Conservation (phyloP, 2,797 vertebrate species). For the Alosa sapidissima region DNA sequence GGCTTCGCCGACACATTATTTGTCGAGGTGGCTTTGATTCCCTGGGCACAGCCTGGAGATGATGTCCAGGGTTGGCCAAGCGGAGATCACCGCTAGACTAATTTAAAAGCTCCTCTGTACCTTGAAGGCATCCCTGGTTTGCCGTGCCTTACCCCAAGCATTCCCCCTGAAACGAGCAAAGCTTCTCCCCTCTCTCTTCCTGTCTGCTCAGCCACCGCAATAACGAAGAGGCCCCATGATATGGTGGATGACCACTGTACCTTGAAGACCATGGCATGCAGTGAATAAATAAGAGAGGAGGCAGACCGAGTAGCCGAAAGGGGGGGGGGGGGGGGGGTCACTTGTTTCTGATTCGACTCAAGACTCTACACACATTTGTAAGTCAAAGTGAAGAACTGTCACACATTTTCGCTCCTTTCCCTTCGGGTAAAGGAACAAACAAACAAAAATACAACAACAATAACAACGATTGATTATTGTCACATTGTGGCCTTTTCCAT, state of each 20-base stretch:
- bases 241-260: not conserved
- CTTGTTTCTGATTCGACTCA: not conserved
- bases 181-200: conserved; percentile 30
- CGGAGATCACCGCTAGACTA: conserved; percentile 40
- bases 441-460: not conserved
- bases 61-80: conserved; percentile 24
- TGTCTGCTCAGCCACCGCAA: not conserved
- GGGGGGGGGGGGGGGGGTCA: not conserved
- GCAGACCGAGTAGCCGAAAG: no score
- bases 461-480: not conserved
- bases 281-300: not conserved
- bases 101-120: conserved; percentile 45
- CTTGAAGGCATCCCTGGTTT: conserved; percentile 45
- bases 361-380: not conserved
- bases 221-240: conserved; percentile 21
- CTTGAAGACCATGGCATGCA: conserved; percentile 24
- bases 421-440: not conserved
- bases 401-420: not conserved
- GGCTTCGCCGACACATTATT: conserved; percentile 31
- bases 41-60: conserved; percentile 21
- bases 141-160: conserved; percentile 17
- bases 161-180: conserved; percentile 34
- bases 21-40: conserved; percentile 44
- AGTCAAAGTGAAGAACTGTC: not conserved
- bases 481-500: not conserved